A percentile compares a stretch with the other conserved stretches of the same genome.
These are phyloP conservation scores for Glossophaga mutica DNA, from an alignment of 2,797 vertebrate genomes.

Conservation along the genomic window DNA sequence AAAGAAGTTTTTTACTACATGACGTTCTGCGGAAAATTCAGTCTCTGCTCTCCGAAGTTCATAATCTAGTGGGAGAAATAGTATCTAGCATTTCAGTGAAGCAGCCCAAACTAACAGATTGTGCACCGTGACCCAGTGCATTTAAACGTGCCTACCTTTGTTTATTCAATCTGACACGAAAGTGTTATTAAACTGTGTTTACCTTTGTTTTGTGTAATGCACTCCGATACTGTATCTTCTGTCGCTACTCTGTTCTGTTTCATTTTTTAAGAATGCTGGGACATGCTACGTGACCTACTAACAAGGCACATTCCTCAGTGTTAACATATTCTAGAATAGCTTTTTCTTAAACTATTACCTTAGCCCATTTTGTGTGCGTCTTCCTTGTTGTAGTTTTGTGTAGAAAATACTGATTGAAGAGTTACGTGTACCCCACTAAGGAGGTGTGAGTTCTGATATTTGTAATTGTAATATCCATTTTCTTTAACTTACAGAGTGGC, in stretches of 20 bases:
- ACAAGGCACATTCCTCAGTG: neutral
- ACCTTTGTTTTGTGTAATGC: neutral
- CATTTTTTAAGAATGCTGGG: neutral
- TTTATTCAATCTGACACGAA: neutral
- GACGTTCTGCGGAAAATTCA: neutral
- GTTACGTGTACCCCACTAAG: neutral
- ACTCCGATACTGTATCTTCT: neutral
- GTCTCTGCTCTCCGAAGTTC: neutral
- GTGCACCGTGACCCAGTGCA: neutral
- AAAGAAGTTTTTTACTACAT: neutral
- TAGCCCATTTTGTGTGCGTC: neutral
- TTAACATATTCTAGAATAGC: neutral
- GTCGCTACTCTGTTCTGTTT: neutral
- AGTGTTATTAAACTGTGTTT: neutral
- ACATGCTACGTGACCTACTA: neutral
- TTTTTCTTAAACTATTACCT: neutral
- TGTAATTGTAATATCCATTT: neutral
- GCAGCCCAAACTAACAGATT: neutral
- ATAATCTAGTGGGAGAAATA: neutral
- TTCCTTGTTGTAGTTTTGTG: neutral
- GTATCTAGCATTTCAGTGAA: neutral
- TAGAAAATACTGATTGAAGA: neutral
- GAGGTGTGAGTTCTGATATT: neutral
- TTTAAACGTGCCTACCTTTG: neutral
- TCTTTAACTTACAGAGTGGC: slow-evolving; percentile 58